A percentile compares a stretch with the other conserved stretches of the same genome.
These are phyloP conservation scores for Callipepla californica DNA, from an alignment of 2,113 vertebrate genomes.

Conservation along the genomic window DNA sequence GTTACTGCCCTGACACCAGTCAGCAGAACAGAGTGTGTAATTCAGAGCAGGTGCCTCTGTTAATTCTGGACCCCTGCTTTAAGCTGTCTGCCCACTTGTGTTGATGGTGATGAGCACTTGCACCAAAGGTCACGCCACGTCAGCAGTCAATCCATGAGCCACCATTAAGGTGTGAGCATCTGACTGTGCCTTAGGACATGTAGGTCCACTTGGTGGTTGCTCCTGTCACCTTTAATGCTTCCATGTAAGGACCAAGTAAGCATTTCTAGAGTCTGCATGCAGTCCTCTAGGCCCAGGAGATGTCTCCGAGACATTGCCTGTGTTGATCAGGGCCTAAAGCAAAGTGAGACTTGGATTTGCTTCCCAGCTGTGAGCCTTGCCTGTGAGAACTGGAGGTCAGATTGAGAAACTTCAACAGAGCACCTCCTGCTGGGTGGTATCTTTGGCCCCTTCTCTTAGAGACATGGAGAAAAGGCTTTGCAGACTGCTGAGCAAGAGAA, in stretches of 20 bases:
- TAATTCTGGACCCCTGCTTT: background rate
- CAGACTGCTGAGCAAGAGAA: background rate
- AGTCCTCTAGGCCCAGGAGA: background rate
- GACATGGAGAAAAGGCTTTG: background rate
- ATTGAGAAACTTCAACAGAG: background rate
- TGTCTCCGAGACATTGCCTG: background rate
- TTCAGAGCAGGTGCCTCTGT: background rate
- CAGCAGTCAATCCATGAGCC: background rate
- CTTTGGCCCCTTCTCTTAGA: background rate
- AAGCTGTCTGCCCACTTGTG: background rate
- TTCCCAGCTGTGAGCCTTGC: background rate
- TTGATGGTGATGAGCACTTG: fast-evolving
- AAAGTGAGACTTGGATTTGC: background rate
- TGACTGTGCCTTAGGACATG: background rate
- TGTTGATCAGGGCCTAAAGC: background rate
- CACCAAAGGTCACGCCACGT: background rate
- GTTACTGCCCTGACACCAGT: background rate
- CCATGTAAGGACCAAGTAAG: background rate
- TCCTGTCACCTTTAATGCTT: background rate
- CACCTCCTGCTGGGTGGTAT: background rate
- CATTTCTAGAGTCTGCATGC: background rate
- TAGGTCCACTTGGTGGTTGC: background rate
- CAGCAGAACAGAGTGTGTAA: background rate
- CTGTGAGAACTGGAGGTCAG: background rate
- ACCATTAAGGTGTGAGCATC: fast-evolving